Base-by-base conservation (phyloP, 2,888 invertebrate genomes). In the Caenorhabditis sp. region DNA sequence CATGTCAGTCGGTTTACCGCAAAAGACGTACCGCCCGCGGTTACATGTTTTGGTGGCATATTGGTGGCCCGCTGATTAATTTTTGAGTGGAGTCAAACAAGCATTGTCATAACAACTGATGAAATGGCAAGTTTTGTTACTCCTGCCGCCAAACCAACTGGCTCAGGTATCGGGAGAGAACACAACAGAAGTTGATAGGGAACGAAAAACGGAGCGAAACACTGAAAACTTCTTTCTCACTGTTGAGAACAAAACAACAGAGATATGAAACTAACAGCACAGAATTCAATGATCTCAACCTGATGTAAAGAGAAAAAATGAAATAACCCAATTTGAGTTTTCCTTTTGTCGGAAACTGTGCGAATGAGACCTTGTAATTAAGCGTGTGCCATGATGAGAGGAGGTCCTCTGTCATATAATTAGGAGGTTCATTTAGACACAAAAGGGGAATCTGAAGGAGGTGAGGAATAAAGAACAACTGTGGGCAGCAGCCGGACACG, bases 111-210 rank as follows among this genome's bases (percentile, higher is more conserved):
- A 72, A 72, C 44, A 24, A 19, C 35, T 16, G 31, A 28, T 54
- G 59, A 61, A 77, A 77, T 77, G 77, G 41, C 77, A 77, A 49
- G 22, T 44, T 77, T 70, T 77, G 70, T 79, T 79, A 56, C 79
- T n/a, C 47, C 47, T 47, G 63, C 44, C n/a, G 59, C 59, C 7
- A 56, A 26, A 28, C 51, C 68, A 76, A 61, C 76, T 76, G 76
- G 24, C 66, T 35, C 10, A 35, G 31, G 0, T 58, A 74, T 54
- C 75, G 58, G 47, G 31, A 19, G 70, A 47, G 38, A 38, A 56
- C 26, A 72, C 24, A 47, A 51, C 31, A 22, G 38, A 10, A 28
- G 10, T 35, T n/a, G 14, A 22, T 22, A 38, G 0, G 16, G 28
- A 41, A 47, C 22, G 2, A 31, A 19, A 64, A 64, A 51, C 12